phyloP scores from a whole-genome alignment of 2,113 vertebrate genomes.

The Urocolius indicus region DNA sequence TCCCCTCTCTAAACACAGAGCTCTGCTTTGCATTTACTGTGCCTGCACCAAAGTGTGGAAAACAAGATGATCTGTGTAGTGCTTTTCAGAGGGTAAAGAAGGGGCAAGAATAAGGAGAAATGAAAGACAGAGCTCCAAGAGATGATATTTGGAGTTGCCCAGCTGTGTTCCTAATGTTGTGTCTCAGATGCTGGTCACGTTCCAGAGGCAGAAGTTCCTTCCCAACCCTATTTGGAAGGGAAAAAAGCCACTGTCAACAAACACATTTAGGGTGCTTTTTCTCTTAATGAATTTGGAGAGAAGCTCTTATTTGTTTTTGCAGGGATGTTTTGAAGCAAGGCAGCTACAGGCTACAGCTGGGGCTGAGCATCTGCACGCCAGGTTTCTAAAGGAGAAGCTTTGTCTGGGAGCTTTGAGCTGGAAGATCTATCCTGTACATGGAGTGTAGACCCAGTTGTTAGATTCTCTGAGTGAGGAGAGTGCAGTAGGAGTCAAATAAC shows the following conservation, averaged over 20 bases:
- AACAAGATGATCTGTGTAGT: background rate
- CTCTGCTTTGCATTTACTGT: background rate
- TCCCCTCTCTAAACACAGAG: background rate
- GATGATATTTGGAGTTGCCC: background rate
- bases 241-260: background rate
- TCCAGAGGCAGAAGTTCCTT: background rate
- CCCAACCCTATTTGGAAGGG: background rate
- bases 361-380: background rate
- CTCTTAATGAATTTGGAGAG: background rate
- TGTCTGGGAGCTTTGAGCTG: background rate
- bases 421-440: background rate
- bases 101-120: background rate
- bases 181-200: background rate
- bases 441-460: background rate
- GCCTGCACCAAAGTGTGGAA: background rate
- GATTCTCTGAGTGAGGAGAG: background rate
- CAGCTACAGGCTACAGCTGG: background rate
- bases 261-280: background rate
- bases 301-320: background rate
- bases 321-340: background rate
- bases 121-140: background rate
- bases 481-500: background rate
- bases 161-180: background rate
- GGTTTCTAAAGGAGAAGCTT: background rate
- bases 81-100: background rate